These are phyloP conservation scores for Ammodytes marinus DNA, from an alignment of 2,113 vertebrate genomes.

Conservation along the genomic window DNA sequence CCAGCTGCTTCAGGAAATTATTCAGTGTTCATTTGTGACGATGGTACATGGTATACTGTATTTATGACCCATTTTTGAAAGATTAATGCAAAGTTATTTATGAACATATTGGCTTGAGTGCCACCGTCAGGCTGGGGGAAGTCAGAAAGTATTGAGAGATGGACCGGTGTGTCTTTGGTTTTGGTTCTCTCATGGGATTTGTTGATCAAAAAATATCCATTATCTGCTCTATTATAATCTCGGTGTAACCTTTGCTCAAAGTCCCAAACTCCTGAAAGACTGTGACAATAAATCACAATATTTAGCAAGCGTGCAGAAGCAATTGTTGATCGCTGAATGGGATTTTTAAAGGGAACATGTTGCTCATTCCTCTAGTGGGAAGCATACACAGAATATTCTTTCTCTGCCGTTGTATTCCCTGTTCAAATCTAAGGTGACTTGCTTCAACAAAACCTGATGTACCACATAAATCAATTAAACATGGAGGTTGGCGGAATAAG, in stretches of 20 bases:
- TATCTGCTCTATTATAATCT: neutral
- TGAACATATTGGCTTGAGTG: neutral
- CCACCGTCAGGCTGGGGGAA: neutral
- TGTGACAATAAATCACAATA: slow-evolving; percentile 31
- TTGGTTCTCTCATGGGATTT: neutral
- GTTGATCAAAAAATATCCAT: neutral
- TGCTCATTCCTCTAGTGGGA: slow-evolving; percentile 47
- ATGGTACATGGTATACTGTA: neutral
- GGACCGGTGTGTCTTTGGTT: neutral
- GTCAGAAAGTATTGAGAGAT: neutral
- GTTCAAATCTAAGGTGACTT: slow-evolving; percentile 43
- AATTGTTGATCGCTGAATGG: slow-evolving; percentile 25
- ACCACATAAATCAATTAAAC: slow-evolving; percentile 76
- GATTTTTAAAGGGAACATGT: slow-evolving; percentile 37
- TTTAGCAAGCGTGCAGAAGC: slow-evolving; percentile 5
- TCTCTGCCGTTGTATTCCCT: slow-evolving; percentile 37
- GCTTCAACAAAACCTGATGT: slow-evolving; percentile 60
- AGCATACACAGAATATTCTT: slow-evolving; percentile 34
- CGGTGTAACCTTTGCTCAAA: neutral
- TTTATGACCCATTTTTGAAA: neutral
- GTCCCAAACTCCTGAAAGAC: neutral
- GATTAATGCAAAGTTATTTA: neutral
- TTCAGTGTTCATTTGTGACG: neutral
- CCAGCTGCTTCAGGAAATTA: neutral
- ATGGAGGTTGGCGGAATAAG: slow-evolving; percentile 21